Evolutionary conservation across 64 coral and sea anemone species (phyloP).

Genomic region (Porites lutea): DNA sequence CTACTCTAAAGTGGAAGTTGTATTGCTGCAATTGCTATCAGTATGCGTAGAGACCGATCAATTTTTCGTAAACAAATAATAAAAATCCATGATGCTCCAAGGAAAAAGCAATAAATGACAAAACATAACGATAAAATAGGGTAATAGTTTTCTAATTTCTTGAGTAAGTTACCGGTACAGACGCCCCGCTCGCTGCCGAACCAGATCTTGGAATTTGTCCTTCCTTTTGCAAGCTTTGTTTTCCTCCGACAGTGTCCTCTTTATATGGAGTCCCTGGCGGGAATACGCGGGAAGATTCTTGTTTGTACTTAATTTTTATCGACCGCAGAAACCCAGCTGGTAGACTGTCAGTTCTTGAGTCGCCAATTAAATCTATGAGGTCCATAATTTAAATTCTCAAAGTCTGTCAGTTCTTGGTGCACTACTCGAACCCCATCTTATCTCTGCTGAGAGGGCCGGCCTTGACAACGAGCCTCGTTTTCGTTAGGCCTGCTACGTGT

Average conservation of each 20-base stretch:
- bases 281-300: constrained; percentile 90
- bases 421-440: not conserved
- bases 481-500: not conserved
- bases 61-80: constrained; percentile 40
- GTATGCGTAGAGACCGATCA: not conserved
- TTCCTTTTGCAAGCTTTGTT: not conserved
- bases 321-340: constrained; percentile 94
- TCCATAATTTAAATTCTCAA: constrained; percentile 68
- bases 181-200: constrained; percentile 51
- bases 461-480: constrained; percentile 57
- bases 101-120: too few relatives aligned
- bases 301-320: constrained; percentile 96
- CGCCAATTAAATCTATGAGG: constrained; percentile 93
- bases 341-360: constrained; percentile 95
- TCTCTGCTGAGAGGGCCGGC: not conserved
- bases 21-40: not conserved
- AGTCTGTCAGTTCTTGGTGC: not conserved
- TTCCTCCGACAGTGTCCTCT: not conserved
- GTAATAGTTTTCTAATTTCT: not conserved
- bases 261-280: constrained; percentile 69
- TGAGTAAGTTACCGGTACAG: constrained; percentile 20
- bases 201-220: constrained; percentile 27
- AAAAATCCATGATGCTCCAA: not conserved
- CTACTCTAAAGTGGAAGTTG: too few relatives aligned
- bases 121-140: not conserved